Evolutionary conservation across 2,888 invertebrate species (phyloP).

Genomic region (Antheraea assamensis): DNA sequence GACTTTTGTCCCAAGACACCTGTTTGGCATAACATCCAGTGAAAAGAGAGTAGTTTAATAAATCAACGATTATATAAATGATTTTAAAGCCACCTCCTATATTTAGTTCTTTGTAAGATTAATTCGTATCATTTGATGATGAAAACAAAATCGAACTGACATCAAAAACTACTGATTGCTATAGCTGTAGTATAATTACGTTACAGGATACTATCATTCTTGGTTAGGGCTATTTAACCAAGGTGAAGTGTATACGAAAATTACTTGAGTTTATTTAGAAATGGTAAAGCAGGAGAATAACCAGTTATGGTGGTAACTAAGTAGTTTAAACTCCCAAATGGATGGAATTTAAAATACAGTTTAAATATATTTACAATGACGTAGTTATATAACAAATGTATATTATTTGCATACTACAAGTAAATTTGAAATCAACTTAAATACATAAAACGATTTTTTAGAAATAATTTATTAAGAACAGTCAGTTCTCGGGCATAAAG

Average conservation of each 20-base stretch:
- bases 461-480: neutral
- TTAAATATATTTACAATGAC: neutral
- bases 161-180: neutral
- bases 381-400: neutral
- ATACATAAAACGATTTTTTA: neutral
- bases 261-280: neutral
- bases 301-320: neutral
- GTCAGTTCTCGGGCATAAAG: neutral
- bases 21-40: neutral
- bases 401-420: neutral
- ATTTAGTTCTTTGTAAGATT: neutral
- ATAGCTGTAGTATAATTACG: neutral
- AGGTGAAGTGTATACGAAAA: neutral
- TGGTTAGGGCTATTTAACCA: neutral
- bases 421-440: conserved; percentile 4
- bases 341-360: conserved; percentile 6
- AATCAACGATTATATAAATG: neutral
- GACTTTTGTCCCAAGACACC: neutral
- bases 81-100: too few relatives aligned
- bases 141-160: neutral
- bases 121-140: neutral
- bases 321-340: conserved; percentile 9
- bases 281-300: neutral
- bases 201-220: neutral
- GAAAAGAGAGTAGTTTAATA: neutral